phyloP scores from a whole-genome alignment of 2,888 invertebrate species.

The Panopea generosa region DNA sequence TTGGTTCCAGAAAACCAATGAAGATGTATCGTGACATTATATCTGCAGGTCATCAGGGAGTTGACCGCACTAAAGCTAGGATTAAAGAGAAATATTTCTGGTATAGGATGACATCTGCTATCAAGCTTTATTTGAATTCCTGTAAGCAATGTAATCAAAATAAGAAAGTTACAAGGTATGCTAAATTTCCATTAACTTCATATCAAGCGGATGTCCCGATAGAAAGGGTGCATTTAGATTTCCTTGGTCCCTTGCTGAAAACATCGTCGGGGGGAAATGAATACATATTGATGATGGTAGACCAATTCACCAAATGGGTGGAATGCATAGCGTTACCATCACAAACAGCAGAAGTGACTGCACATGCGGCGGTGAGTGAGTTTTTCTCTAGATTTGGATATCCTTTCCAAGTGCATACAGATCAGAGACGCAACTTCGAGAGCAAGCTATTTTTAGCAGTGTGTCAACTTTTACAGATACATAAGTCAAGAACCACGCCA shows the following conservation, averaged over 20 bases:
- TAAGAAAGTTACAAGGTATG: neutral
- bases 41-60: conserved; percentile 3
- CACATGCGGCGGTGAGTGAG: conserved; percentile 2
- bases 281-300: conserved; percentile 19
- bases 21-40: neutral
- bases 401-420: conserved; percentile 35
- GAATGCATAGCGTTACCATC: conserved; percentile 23
- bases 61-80: neutral
- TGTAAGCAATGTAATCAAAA: neutral
- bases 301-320: conserved; percentile 27
- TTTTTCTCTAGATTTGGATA: conserved; percentile 30
- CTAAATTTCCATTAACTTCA: neutral
- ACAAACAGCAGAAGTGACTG: conserved; percentile 3
- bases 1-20: neutral
- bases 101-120: neutral
- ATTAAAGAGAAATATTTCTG: conserved; percentile 8
- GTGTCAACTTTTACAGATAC: conserved; percentile 31
- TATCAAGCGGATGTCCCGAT: conserved; percentile 29
- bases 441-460: conserved; percentile 38
- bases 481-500: conserved; percentile 48
- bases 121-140: neutral
- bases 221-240: conserved; percentile 5
- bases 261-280: neutral
- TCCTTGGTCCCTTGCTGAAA: conserved; percentile 2
- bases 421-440: conserved; percentile 46